phyloP scores from a whole-genome alignment of 2,113 vertebrate species.

The Elachura formosa region DNA sequence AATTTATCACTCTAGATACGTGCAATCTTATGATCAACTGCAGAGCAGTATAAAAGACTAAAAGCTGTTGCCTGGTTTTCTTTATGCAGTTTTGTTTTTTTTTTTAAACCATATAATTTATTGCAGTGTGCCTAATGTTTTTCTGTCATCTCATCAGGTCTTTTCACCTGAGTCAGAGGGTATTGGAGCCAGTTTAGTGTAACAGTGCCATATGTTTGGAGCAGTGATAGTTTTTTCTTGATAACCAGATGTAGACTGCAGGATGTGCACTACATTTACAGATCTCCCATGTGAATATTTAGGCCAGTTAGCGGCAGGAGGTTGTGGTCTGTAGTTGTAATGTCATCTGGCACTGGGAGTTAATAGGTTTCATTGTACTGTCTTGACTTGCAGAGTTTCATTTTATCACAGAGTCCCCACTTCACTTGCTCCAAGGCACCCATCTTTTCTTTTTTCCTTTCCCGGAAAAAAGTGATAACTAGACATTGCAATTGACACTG shows the following conservation, averaged over 20 bases:
- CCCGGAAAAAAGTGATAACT: not conserved
- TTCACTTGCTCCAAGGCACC: slow-evolving; percentile 9
- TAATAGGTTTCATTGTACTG: slow-evolving; percentile 69
- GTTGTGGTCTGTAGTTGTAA: slow-evolving; percentile 60
- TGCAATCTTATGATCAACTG: not conserved
- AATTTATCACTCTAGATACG: not conserved
- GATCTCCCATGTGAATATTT: slow-evolving; percentile 62
- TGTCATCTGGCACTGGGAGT: slow-evolving; percentile 64
- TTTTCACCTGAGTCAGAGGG: slow-evolving; percentile 10
- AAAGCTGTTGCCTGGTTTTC: not conserved
- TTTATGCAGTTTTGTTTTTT: not conserved
- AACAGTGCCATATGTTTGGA: slow-evolving; percentile 61
- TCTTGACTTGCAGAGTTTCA: slow-evolving; percentile 37
- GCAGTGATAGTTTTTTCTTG: slow-evolving; percentile 41
- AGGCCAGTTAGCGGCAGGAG: slow-evolving; percentile 60
- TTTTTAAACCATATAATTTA: not conserved
- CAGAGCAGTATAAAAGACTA: not conserved
- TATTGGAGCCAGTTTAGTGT: slow-evolving; percentile 27
- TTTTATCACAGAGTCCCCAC: slow-evolving; percentile 10
- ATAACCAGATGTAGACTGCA: slow-evolving; percentile 69
- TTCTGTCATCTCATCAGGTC: not conserved
- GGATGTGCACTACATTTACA: slow-evolving; percentile 57
- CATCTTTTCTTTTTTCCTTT: not conserved
- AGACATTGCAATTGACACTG: not conserved
- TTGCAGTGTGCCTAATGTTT: not conserved